Evolutionary conservation across 2,888 invertebrate species (phyloP), one percentile per base, ranked within the genome.

Genomic region (Gonocerus acuteangulatus): DNA sequence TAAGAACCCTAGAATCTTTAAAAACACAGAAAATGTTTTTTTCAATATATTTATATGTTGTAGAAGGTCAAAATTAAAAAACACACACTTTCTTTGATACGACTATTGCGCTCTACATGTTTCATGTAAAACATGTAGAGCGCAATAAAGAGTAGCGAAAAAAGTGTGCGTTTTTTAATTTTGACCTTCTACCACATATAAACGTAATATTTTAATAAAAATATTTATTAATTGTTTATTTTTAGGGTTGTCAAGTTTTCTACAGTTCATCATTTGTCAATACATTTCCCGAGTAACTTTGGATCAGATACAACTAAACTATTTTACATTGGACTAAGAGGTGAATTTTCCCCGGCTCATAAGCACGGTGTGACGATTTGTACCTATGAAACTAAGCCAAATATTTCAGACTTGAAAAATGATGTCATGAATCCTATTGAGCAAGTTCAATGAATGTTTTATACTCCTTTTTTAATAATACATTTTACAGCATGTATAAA

Each of bases 301-400:
- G 95, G 95, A 19, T 82, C 80, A 16, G 90, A 91, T n/a, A 81
- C 76, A 52, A 91, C 92, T 1, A 84, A 82, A 71, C 84, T 96
- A 65, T 91, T 87, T 73, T 99, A 97, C 73, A 96, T 99, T 71
- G 97, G 95, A 9, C 78, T 99, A 44, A 85, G 87, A 73, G 99
- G 97, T 19, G 96, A 97, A 77, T 99, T 88, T 78, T 80, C 82
- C 11, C 84, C 86, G 71, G 86, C 84, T 0, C 89, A 88, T 71
- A 80, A 85, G 68, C 93, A 95, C 73, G 94, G 93, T 52, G 91
- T 95, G 0, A 88, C 90, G 1, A 90, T 95, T 70, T 90, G 92
- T 71, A 87, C 85, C 51, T 96, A 96, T 74, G 95, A 96, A 77
- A 76, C 87, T 0, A 78, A 84, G 62, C 91, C 95, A 15, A 93